phyloP scores from a whole-genome alignment of 2,797 vertebrate species.

The Alauda arvensis region DNA sequence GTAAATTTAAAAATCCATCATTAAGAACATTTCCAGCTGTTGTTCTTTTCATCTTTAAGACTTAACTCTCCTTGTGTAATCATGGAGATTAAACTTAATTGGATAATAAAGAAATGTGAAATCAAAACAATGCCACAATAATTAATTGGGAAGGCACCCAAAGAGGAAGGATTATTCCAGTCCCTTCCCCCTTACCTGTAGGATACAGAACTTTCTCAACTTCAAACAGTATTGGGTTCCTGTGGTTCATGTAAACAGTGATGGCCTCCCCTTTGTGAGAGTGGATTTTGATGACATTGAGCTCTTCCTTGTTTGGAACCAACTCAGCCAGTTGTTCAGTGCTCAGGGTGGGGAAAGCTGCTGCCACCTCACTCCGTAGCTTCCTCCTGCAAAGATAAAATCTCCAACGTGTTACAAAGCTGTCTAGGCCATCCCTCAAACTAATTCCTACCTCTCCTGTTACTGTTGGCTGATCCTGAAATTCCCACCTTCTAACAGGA shows the following conservation, averaged over 20 bases:
- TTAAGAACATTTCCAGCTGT: background rate
- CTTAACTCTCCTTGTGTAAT: background rate
- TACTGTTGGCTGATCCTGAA: background rate
- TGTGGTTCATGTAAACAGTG: conserved; percentile 83
- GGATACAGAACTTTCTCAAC: conserved; percentile 86
- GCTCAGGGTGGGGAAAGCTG: conserved; percentile 81
- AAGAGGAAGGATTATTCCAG: background rate
- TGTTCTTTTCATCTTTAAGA: background rate
- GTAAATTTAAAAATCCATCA: background rate
- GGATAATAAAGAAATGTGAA: background rate
- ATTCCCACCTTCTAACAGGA: background rate
- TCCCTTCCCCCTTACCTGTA: conserved; percentile 79
- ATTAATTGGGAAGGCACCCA: background rate
- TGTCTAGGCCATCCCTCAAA: background rate
- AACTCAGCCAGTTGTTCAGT: conserved; percentile 80
- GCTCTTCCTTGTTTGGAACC: conserved; percentile 89
- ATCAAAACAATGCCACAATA: background rate
- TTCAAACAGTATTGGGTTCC: conserved; percentile 92
- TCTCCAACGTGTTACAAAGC: background rate
- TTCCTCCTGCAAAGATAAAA: conserved; percentile 80
- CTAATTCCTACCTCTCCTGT: background rate
- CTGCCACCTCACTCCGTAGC: conserved; percentile 81
- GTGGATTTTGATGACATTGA: conserved; percentile 87
- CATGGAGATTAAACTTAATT: background rate
- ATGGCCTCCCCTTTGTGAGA: conserved; percentile 86